These are phyloP conservation scores for Erythrolamprus reginae DNA, from an alignment of 2,113 vertebrate species.

Conservation along the genomic window DNA sequence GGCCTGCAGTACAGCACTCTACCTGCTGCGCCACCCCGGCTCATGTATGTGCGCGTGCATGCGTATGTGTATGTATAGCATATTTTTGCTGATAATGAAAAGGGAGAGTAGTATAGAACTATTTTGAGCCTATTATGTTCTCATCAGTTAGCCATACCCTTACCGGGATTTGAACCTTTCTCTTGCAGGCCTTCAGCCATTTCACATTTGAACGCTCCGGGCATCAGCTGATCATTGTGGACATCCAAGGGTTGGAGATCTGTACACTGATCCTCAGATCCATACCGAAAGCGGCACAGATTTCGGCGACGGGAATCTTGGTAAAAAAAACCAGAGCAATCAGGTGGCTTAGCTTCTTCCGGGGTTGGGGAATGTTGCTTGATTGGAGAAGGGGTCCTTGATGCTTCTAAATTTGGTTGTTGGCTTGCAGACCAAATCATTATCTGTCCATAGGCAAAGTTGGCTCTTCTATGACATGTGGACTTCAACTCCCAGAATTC, in stretches of 20 bases:
- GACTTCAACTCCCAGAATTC: too few relatives aligned
- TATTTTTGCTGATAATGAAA: too few relatives aligned
- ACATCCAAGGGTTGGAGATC: constrained; percentile 96
- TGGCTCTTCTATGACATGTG: too few relatives aligned
- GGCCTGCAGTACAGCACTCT: too few relatives aligned
- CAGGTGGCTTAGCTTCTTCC: not conserved
- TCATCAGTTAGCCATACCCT: too few relatives aligned
- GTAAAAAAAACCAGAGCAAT: constrained; percentile 61
- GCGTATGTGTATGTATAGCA: too few relatives aligned
- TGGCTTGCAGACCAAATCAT: not conserved
- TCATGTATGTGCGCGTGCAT: too few relatives aligned
- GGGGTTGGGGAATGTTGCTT: not conserved
- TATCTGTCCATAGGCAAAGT: too few relatives aligned
- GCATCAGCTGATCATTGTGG: constrained; percentile 95
- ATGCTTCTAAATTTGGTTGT: not conserved
- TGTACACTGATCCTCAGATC: constrained; percentile 98
- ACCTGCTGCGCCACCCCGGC: too few relatives aligned
- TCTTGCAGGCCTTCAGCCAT: constrained; percentile 91
- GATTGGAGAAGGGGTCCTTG: not conserved
- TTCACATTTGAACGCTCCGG: constrained; percentile 95
- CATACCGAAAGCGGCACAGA: constrained; percentile 90
- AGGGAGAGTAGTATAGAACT: too few relatives aligned
- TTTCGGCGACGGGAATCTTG: constrained; percentile 96
- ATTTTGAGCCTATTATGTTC: too few relatives aligned
- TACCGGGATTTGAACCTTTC: not conserved